Base-by-base conservation (phyloP, 1,140 invertebrate genomes). In the Calosoma granatense region DNA sequence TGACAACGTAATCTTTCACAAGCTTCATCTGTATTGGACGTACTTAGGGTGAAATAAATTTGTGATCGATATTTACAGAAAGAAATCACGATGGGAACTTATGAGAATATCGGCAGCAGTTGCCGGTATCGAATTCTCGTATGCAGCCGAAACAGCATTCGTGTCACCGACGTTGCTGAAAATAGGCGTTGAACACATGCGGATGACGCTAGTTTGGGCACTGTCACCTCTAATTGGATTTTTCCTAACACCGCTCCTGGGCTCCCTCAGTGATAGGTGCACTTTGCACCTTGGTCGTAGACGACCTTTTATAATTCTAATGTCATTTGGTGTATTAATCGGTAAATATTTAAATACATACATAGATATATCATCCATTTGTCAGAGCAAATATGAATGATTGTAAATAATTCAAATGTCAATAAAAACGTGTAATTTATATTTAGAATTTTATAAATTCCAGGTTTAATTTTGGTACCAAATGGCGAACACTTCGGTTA, bases 41-140 rank as follows among this genome's bases (percentile, higher is more conserved):
- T n/a, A n/a, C n/a, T n/a, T n/a, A n/a, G n/a, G n/a, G n/a, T n/a
- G n/a, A n/a, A n/a, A n/a, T 52, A 36, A 26, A n/a, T 9, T 6
- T n/a, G 6, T n/a, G 26, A 36, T 36, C 26, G 26, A 59, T 15
- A 30, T 59, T 69, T 71, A 53, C 62, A 90, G 90, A 67, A 78
- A 77, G 57, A 97, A 97, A 76, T 87, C 85, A 1, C 74, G 89
- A 17, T 68, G 79, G 4, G 92, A 97, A 68, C 70, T 98, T 39
- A 81, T 96, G 26, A 76, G 90, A 1, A 82, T 97, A 51, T 95
- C 92, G 11, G 88, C 92, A 0, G 92, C 92, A 0, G 94, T 98
- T 0, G 96, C 94, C 86, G 94, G 95, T 0, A 97, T 97, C 47
- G 95, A 97, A 72, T 94, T 97, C 72, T 95, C 93, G 0, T 98